Evolutionary conservation across 2,797 vertebrate species (phyloP).

Genomic region (Tokudaia muenninki): DNA sequence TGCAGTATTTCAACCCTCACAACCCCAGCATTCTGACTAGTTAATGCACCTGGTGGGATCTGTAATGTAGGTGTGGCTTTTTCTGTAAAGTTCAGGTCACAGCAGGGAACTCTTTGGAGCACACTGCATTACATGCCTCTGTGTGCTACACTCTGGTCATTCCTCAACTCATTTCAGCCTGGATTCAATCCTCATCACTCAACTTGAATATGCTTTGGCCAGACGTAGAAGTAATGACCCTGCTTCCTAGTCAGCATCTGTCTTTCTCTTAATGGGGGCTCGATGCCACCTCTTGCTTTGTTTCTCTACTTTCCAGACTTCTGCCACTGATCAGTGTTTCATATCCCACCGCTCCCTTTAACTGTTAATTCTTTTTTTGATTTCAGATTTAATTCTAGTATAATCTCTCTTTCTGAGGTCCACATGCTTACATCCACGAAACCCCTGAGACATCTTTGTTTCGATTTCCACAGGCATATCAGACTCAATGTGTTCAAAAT

Average conservation of each 20-base stretch:
- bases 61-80: not conserved
- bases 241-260: not conserved
- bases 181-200: not conserved
- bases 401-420: not conserved
- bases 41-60: not conserved
- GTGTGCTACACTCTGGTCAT: not conserved
- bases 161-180: not conserved
- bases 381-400: not conserved
- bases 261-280: not conserved
- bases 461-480: not conserved
- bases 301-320: not conserved
- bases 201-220: not conserved
- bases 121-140: not conserved
- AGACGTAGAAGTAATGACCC: not conserved
- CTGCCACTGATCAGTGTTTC: not conserved
- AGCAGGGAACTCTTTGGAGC: not conserved
- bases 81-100: not conserved
- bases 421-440: not conserved
- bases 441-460: not conserved
- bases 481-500: not conserved
- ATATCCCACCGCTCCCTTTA: not conserved
- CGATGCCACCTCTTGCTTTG: not conserved
- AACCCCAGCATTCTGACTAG: not conserved
- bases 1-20: not conserved
- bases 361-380: not conserved